Base-by-base conservation (phyloP, 2,113 vertebrate genomes). In the Chamaetylas fuelleborni region DNA sequence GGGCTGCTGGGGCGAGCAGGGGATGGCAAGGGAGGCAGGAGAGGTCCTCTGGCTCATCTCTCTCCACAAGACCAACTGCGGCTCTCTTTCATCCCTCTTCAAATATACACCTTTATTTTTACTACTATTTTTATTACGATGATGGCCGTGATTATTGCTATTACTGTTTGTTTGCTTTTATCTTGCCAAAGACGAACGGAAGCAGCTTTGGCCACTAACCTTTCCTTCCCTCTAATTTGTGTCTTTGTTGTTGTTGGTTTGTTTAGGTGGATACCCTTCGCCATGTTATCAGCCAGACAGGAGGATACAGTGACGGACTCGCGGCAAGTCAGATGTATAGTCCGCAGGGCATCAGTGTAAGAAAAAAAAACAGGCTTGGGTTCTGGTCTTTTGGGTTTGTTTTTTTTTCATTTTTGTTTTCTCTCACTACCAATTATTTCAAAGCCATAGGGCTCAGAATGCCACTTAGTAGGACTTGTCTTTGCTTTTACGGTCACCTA, bases 281-380 rank as follows among this genome's bases (percentile, higher is more conserved):
- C 99, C 99, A 99, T 99, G 99, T 99, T 99, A 99, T 99, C 99
- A 99, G 99, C 98, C 99, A 99, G 99, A 99, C 99, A 99, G 99
- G 99, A 98, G 99, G 99, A 98, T 99, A 99, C 99, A 99, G 99
- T 99, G 99, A 99, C 94, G 99, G 98, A 98, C 99, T 99, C 96
- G 98, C 99, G 98, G 99, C 99, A 98, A 99, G 98, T 98, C 99
- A 99, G 98, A 99, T 99, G 99, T 99, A 99, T 98, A 99, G 99
- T 99, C 99, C 99, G 96, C 99, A 99, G 98, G 99, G 99, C 99
- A 99, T 99, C 99, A 99, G 99, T 98, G 99, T 99, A 99, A 99
- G 99, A 38, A 96, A 96, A 96, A 92, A 93, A 97, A 97, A 95
- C 51, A 97, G 96, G 89, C 92, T 94, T 19, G 92, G 84, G 88